phyloP scores from a whole-genome alignment of 2,888 invertebrate genomes.

The Homarus gammarus region DNA sequence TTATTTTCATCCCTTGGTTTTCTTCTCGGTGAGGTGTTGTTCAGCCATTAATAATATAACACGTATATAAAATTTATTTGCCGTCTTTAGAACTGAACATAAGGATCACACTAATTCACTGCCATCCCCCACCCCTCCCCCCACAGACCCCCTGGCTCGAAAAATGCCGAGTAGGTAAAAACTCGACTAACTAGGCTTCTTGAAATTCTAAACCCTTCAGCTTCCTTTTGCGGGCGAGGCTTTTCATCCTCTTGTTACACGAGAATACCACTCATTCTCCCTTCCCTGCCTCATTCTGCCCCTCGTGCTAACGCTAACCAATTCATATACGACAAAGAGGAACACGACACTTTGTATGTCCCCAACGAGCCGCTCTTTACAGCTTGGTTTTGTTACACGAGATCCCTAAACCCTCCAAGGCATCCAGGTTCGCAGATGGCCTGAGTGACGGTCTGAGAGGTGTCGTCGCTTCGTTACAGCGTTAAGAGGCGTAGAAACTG shows the following conservation, averaged over 20 bases:
- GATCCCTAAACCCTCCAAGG: slow-evolving; percentile 17
- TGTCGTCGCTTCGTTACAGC: not conserved
- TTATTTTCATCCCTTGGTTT: no score
- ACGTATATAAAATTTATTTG: not conserved
- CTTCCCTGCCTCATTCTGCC: slow-evolving; percentile 23
- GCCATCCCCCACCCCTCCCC: not conserved
- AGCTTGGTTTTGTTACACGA: slow-evolving; percentile 33
- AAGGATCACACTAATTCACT: not conserved
- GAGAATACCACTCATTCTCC: slow-evolving; percentile 42
- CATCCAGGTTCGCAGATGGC: slow-evolving; percentile 23
- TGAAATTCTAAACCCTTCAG: slow-evolving; percentile 47
- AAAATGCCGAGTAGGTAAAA: slow-evolving; percentile 25
- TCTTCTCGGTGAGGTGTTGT: no score
- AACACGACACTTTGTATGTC: slow-evolving; percentile 53
- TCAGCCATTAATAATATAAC: no score
- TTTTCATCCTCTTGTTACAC: slow-evolving; percentile 34
- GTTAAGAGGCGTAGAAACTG: no score
- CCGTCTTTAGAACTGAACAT: not conserved
- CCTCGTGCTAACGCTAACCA: slow-evolving; percentile 27
- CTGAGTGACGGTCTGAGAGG: not conserved
- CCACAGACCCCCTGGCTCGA: slow-evolving; percentile 1
- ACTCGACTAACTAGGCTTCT: slow-evolving; percentile 26
- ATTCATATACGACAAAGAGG: slow-evolving; percentile 52
- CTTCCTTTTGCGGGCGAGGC: slow-evolving; percentile 33
- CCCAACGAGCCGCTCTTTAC: slow-evolving; percentile 42